These are phyloP conservation scores for Myrmecobius fasciatus DNA, from an alignment of 2,113 vertebrate species.

Conservation along the genomic window DNA sequence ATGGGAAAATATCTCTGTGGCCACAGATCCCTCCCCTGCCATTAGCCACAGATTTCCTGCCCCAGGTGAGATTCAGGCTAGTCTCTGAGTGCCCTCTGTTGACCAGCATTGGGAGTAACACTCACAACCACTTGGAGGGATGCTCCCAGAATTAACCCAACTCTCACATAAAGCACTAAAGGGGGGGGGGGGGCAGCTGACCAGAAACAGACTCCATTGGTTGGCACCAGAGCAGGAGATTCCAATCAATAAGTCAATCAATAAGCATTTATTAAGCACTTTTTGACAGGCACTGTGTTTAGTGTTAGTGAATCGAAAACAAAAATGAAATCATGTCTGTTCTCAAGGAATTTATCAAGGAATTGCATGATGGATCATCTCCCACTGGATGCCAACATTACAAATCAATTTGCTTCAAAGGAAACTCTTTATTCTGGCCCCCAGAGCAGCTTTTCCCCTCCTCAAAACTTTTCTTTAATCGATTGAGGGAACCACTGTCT, in stretches of 20 bases:
- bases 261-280: neutral
- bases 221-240: neutral
- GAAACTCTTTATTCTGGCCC: neutral
- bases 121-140: neutral
- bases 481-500: neutral
- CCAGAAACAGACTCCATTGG: neutral
- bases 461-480: neutral
- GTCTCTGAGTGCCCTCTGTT: neutral
- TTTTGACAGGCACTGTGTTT: neutral
- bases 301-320: too few relatives aligned
- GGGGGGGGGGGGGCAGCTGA: neutral
- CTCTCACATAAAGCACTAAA: neutral
- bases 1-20: neutral
- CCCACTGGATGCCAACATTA: neutral
- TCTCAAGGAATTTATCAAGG: neutral
- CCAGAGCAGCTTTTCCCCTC: neutral
- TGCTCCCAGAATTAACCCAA: conserved; percentile 42
- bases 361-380: neutral
- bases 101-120: neutral
- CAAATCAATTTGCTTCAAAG: neutral
- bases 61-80: neutral
- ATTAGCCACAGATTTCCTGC: neutral
- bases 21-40: neutral
- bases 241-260: neutral
- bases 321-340: neutral